These are phyloP conservation scores for Lota lota DNA, from an alignment of 2,113 vertebrate genomes.

Conservation along the genomic window DNA sequence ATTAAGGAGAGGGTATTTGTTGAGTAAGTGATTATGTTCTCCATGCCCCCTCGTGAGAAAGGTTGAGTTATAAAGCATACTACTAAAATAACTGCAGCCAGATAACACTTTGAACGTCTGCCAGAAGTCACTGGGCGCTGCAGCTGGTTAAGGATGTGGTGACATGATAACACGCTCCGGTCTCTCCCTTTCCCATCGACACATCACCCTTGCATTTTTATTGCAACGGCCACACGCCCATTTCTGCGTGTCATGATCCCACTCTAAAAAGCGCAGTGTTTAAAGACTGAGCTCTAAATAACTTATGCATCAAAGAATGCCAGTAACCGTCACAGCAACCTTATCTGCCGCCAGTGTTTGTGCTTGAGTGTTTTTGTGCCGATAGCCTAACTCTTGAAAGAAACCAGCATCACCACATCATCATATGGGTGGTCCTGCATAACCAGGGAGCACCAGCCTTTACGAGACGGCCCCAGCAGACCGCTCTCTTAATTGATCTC, in stretches of 20 bases:
- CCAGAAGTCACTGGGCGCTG: conserved; percentile 46
- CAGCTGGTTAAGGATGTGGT: conserved; percentile 55
- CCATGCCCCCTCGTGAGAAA: conserved; percentile 35
- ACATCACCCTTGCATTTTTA: conserved; percentile 11
- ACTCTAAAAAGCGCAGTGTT: conserved; percentile 1
- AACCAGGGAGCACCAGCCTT: too few relatives aligned
- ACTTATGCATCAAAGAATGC: too few relatives aligned
- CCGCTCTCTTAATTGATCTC: conserved; percentile 10
- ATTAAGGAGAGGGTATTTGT: neutral
- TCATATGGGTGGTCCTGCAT: too few relatives aligned
- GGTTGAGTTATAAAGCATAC: conserved; percentile 33
- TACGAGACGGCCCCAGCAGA: too few relatives aligned
- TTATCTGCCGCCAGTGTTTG: too few relatives aligned
- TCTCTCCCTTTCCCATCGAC: conserved; percentile 33
- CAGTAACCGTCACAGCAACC: too few relatives aligned
- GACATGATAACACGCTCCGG: conserved; percentile 44
- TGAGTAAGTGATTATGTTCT: conserved; percentile 29
- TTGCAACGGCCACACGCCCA: conserved; percentile 9
- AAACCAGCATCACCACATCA: too few relatives aligned
- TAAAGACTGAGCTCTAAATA: conserved; percentile 10
- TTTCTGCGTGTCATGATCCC: conserved; percentile 18
- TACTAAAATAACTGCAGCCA: conserved; percentile 50
- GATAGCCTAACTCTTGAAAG: too few relatives aligned
- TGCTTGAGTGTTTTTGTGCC: too few relatives aligned
- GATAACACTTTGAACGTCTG: conserved; percentile 40